Percentiles rank a stretch among this genome's conserved stretches.
Conservation (phyloP, 1,140 invertebrate species). For the Cheumatopsyche charites region DNA sequence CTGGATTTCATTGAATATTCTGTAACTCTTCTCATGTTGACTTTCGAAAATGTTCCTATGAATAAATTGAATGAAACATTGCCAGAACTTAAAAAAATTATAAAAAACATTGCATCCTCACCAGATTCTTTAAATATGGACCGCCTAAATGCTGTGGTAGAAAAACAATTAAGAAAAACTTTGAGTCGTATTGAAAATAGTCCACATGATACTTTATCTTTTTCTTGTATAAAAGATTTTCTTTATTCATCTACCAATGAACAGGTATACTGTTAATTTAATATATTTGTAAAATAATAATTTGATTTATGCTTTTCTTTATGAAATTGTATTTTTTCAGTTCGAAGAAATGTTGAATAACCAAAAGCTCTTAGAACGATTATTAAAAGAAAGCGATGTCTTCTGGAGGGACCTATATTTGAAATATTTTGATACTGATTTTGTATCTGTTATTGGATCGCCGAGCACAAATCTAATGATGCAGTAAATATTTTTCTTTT, state of each 20-base stretch:
- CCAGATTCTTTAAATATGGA: constrained; percentile 74
- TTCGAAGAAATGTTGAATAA: constrained; percentile 76
- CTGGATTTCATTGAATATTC: constrained; percentile 76
- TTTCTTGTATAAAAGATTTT: constrained; percentile 79
- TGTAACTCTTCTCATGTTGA: constrained; percentile 70
- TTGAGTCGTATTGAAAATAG: constrained; percentile 75
- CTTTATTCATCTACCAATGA: constrained; percentile 77
- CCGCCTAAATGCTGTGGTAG: constrained; percentile 73
- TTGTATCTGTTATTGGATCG: constrained; percentile 55
- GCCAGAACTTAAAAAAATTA: constrained; percentile 64
- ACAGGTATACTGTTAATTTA: constrained; percentile 70
- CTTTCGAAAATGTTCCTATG: constrained; percentile 79
- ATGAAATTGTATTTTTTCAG: constrained; percentile 57
- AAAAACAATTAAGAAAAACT: constrained; percentile 73
- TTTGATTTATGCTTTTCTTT: not conserved
- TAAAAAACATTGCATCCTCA: constrained; percentile 59
- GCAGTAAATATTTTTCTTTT: constrained; percentile 54
- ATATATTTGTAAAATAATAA: not conserved
- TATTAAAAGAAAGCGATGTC: constrained; percentile 63
- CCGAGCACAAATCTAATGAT: constrained; percentile 56
- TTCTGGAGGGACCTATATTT: constrained; percentile 78
- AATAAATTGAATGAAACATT: constrained; percentile 70
- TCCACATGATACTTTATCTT: constrained; percentile 77
- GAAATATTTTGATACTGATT: constrained; percentile 71
- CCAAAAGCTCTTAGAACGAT: constrained; percentile 66